These are phyloP conservation scores for Meles meles DNA, from an alignment of 2,113 vertebrate genomes.

Conservation along the genomic window DNA sequence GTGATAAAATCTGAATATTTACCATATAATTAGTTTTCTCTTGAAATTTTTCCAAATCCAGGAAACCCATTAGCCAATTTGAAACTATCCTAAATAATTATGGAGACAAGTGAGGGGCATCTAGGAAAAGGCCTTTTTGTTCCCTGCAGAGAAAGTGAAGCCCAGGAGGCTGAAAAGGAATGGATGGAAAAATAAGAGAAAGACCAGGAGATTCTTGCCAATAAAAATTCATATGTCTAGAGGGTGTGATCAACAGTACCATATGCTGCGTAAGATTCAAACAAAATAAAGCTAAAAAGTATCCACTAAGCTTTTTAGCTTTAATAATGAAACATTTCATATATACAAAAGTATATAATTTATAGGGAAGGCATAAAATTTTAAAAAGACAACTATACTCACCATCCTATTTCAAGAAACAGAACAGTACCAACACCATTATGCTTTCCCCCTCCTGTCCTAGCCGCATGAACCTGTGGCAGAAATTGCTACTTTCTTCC, in stretches of 20 bases:
- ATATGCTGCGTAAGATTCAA: neutral
- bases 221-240: conserved; percentile 41
- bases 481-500: neutral
- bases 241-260: conserved; percentile 8
- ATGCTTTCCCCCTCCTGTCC: neutral
- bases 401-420: neutral
- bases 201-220: conserved; percentile 30
- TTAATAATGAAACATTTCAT: neutral
- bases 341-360: neutral
- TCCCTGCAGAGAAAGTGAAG: conserved; percentile 43
- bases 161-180: conserved; percentile 50
- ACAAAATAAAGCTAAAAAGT: conserved; percentile 2
- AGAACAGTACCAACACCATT: neutral
- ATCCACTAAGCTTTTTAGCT: neutral
- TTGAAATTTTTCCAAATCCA: conserved; percentile 47
- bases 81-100: conserved; percentile 57
- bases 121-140: conserved; percentile 44
- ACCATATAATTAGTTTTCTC: conserved; percentile 55
- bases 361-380: neutral
- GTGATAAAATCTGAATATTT: conserved; percentile 53
- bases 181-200: conserved; percentile 51
- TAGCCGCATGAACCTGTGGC: neutral
- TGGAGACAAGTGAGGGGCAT: conserved; percentile 51
- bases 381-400: neutral
- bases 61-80: conserved; percentile 48